Conservation (phyloP, 2,113 vertebrate species). For the Cebus imitator region DNA sequence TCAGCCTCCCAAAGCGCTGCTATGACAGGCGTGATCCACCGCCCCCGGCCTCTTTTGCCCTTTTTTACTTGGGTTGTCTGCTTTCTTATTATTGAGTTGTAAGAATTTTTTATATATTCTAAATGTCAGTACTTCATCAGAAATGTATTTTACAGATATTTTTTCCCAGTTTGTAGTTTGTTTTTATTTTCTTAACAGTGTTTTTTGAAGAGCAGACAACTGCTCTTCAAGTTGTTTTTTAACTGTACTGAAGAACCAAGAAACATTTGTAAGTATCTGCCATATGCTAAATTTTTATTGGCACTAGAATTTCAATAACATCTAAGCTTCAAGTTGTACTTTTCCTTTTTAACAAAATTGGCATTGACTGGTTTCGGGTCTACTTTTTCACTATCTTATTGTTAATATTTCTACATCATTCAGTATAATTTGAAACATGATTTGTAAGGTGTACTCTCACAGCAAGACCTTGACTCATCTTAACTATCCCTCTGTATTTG, state of each 20-base stretch:
- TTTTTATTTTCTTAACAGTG: neutral
- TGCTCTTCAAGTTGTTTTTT: neutral
- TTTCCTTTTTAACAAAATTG: constrained; percentile 18
- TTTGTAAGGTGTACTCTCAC: neutral
- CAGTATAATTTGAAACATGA: constrained; percentile 29
- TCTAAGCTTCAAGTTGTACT: neutral
- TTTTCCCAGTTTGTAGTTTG: neutral
- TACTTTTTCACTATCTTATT: neutral
- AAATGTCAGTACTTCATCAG: neutral
- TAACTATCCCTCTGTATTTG: neutral
- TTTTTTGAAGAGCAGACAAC: neutral
- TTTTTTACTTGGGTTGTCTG: neutral
- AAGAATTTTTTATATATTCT: neutral
- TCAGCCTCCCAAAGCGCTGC: no score
- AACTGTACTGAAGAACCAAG: constrained; percentile 23
- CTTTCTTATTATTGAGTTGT: constrained; percentile 5
- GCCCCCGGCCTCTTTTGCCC: neutral
- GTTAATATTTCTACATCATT: constrained; percentile 29
- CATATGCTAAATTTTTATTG: neutral
- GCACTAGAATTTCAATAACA: neutral
- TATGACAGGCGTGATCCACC: no score
- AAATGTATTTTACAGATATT: constrained; percentile 16
- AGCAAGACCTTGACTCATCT: neutral
- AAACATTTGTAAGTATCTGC: neutral
- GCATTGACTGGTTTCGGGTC: neutral